Evolutionary conservation across 2,888 invertebrate genomes (phyloP), one percentile per base, ranked within the genome.

Genomic region (Aleiodes alternator): DNA sequence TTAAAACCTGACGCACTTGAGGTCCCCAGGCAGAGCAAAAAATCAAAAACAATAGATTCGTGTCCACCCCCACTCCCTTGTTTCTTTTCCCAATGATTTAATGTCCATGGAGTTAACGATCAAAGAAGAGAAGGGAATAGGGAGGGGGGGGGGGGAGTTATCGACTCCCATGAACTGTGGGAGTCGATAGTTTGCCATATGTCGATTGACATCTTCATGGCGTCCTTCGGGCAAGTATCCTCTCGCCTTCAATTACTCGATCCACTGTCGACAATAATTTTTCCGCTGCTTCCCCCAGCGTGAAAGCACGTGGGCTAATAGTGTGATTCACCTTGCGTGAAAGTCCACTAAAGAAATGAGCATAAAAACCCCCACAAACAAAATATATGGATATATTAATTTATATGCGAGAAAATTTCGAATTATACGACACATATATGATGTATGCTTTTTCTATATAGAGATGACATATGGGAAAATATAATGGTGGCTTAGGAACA

Each of bases 181-280:
- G 74, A 79, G 80, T 79, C 59, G 70, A 71, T 72, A 59, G 66
- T 74, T 78, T 48, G 72, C 38, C 56, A 48, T 70, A 50, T 77
- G 50, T 76, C 76, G 78, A 80, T 83, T 77, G 84, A 84, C 82
- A 78, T 84, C 83, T 84, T 84, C 80, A 82, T 82, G 80, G 78
- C 61, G 76, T 64, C 57, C 77, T 56, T 70, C 71, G 74, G 53
- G 53, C 34, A 70, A 76, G 68, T 77, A 73, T 34, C 75, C 38
- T 43, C 14, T 29, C 16, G 2, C n/a, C 2, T 57, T 56, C n/a
- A 43, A 71, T 34, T 14, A n/a, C 69, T 43, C 64, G 16, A 16
- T 14, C 7, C 14, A 38, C 38, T 64, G 64, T 64, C 64, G 64
- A 64, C 59, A 59, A 64, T 64, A 64, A 64, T 64, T 64, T 48